Evolutionary conservation across 1,140 invertebrate species (phyloP), one percentile per base, ranked within the genome.

Genomic region (Bombus superbus): DNA sequence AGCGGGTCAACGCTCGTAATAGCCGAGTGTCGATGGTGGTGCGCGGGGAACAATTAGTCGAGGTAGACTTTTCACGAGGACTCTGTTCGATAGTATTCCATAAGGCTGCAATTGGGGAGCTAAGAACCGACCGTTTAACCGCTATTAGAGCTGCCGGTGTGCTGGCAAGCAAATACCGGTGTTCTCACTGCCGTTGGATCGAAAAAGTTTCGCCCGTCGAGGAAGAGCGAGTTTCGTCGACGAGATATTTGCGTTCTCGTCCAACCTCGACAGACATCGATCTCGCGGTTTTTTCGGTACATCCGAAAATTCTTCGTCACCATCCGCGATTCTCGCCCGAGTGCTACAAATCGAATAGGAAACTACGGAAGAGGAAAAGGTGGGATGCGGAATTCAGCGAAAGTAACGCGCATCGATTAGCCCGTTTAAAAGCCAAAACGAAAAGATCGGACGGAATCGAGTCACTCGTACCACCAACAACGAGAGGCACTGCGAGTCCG

Each of bases 391-490:
- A 38, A 32, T 44, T 10, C 53, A 40, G 76, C 18, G 53, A 84
- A 80, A 80, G 83, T 85, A 85, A 62, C 38, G 28, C 42, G 53
- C 66, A 73, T 85, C 53, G 68, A 85, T 85, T 72, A 72, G 40
- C 15, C 57, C 42, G 76, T 59, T 85, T 62, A 79, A 78, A 84
- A 71, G 44, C 25, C 76, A 18, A 85, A 80, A 62, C 77, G 68
- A 47, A 28, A 38, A 38, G 68, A 32, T 15, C 13, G n/a, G 64
- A 15, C 44, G 72, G 35, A 53, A 84, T 84, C 40, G 66, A 79
- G 66, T 62, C 22, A 4, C 62, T n/a, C 38, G 82, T 79, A 59
- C 40, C n/a, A 11, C 25, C 40, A 32, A 22, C 38, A 22, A 57
- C 18, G 44, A 79, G 32, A 25, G 40, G 42, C 35, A n/a, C 18